Conservation (phyloP, 1,140 invertebrate genomes). For the Drosophila parabipectinata region DNA sequence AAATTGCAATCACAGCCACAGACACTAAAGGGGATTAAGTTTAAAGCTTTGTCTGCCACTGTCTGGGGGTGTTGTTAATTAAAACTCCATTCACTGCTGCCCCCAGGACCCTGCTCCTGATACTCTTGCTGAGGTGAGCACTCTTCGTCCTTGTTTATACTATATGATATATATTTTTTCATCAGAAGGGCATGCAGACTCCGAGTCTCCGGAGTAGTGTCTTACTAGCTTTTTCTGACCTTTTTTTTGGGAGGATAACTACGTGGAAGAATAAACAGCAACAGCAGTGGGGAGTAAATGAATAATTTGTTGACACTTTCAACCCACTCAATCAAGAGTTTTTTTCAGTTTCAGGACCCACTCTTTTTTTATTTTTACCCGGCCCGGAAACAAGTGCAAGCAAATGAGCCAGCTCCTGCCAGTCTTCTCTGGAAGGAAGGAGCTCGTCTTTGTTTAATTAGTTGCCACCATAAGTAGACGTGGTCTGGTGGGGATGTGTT, state of each 20-base stretch:
- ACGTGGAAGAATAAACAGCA: background rate
- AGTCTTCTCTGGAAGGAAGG: background rate
- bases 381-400: conserved; percentile 40
- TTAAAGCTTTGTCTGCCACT: conserved; percentile 32
- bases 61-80: conserved; percentile 39
- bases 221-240: background rate
- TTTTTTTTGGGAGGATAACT: conserved; percentile 7
- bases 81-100: conserved; percentile 41
- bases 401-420: conserved; percentile 33
- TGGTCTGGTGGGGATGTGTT: background rate
- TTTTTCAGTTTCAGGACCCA: conserved; percentile 22
- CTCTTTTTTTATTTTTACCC: conserved; percentile 14
- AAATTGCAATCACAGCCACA: conserved; percentile 46
- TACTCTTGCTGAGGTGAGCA: background rate
- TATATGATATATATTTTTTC: background rate
- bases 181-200: background rate
- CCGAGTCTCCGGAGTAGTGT: background rate
- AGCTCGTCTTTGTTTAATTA: conserved; percentile 47
- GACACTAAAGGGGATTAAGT: conserved; percentile 37
- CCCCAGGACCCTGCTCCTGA: background rate
- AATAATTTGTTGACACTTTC: conserved; percentile 58
- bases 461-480: conserved; percentile 27
- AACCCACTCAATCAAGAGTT: conserved; percentile 54
- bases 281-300: conserved; percentile 29
- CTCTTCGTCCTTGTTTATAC: conserved; percentile 14